These are phyloP conservation scores for Macropodus opercularis DNA, from an alignment of 2,797 vertebrate genomes.

Conservation along the genomic window DNA sequence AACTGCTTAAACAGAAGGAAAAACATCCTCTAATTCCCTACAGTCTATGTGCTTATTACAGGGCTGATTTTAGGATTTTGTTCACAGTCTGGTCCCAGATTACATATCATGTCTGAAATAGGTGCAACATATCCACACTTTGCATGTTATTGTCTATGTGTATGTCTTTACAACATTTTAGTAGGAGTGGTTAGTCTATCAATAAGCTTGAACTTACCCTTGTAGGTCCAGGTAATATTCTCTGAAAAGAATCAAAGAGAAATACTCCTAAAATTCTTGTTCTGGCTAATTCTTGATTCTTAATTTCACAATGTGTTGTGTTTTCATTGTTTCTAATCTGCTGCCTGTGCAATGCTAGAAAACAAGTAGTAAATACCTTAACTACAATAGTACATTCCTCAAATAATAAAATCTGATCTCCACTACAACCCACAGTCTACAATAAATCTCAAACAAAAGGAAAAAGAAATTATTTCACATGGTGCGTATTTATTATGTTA, in stretches of 20 bases:
- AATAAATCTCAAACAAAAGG: slow-evolving; percentile 10
- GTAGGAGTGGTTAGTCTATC: background rate
- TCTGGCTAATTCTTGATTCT: background rate
- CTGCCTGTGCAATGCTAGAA: background rate
- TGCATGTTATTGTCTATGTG: background rate
- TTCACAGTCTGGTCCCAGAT: background rate
- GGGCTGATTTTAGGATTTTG: background rate
- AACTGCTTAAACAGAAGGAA: background rate
- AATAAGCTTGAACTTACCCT: slow-evolving; percentile 66
- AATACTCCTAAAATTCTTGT: slow-evolving; percentile 10
- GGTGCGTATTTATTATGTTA: slow-evolving; percentile 41
- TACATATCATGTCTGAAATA: background rate
- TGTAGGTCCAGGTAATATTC: slow-evolving; percentile 73
- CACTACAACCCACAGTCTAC: slow-evolving; percentile 6
- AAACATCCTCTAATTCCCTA: background rate
- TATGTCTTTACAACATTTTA: background rate
- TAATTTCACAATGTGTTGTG: background rate
- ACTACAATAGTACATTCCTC: background rate
- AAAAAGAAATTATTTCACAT: slow-evolving; percentile 21
- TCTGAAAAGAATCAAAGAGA: slow-evolving; percentile 59
- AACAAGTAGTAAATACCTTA: background rate
- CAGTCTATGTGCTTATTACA: background rate
- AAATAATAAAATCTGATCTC: slow-evolving; percentile 11
- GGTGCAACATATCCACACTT: background rate
- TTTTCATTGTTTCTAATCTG: background rate